Evolutionary conservation across 2,888 invertebrate species (phyloP), one percentile per base, ranked within the genome.

Genomic region (Bellardia bayeri): DNA sequence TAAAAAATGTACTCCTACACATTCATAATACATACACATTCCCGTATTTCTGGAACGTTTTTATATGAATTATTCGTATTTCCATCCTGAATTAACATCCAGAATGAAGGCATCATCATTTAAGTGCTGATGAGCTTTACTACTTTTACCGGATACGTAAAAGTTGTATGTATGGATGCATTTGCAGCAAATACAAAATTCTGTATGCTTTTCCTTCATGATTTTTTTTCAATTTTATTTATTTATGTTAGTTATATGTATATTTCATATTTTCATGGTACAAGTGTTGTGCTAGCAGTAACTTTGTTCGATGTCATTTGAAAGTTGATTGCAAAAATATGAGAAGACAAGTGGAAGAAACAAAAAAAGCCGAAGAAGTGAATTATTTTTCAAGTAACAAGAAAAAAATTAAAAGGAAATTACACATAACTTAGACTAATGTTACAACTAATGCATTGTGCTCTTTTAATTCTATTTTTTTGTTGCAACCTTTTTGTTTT

Each of bases 61-160:
- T 64, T 37, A 14, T 33, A 11, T 30, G 33, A 61, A 5, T 30
- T 16, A 14, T 61, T 30, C 14, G n/a, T n/a, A 40, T n/a, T 54
- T 69, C 23, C 23, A 2, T 45, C 5, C 33, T 30, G 14, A 1
- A 33, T n/a, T 45, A 9, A 14, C 33, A 74, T 30, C 5, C 16
- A 51, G 23, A 45, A 49, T 23, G 42, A 79, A 75, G 49, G 72
- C 84, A 79, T 84, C 84, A 79, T 86, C 84, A 87, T 88, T 88
- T 87, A 86, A 78, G 89, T 89, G 88, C 86, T 89, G 88, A 88
- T 87, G 88, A 89, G 88, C 79, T 88, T 88, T 86, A 88, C 78
- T 88, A 85, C 76, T 84, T 89, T 87, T 82, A 51, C 64, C 80
- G 80, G 85, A 80, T 80, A 69, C 82, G 68, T 63, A 87, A 88